Evolutionary conservation across 2,113 vertebrate genomes (phyloP).

Genomic region (Python bivittatus): DNA sequence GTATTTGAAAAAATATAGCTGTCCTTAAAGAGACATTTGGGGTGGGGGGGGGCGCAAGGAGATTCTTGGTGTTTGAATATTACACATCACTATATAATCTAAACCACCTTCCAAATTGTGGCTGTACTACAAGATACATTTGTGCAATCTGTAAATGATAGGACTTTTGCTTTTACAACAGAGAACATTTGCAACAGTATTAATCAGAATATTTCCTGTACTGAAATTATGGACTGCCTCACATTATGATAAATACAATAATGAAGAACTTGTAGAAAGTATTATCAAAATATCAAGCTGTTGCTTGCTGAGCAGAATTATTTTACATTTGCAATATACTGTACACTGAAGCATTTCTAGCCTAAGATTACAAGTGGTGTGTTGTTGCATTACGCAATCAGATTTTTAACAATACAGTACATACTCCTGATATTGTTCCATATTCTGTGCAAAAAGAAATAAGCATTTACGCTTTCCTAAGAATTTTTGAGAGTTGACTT

Average conservation of each 20-base stretch:
- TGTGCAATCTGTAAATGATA: conserved; percentile 37
- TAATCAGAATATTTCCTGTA: conserved; percentile 40
- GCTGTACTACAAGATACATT: conserved; percentile 54
- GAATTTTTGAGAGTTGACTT: conserved; percentile 55
- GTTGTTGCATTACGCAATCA: conserved; percentile 39
- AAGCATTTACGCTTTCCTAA: conserved; percentile 61
- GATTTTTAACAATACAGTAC: conserved; percentile 29
- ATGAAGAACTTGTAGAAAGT: conserved; percentile 41
- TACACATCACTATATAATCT: conserved; percentile 53
- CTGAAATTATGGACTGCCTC: conserved; percentile 45
- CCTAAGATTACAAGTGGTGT: conserved; percentile 57
- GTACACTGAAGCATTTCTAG: conserved; percentile 61
- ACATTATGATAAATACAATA: conserved; percentile 40
- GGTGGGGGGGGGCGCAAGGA: conserved; percentile 45
- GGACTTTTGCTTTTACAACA: conserved; percentile 32
- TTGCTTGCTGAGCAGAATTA: conserved; percentile 48
- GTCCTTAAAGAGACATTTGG: conserved; percentile 56
- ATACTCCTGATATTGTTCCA: background rate
- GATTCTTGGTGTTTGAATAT: conserved; percentile 71
- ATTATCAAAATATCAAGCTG: conserved; percentile 39
- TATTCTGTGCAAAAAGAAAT: background rate
- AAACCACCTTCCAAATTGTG: conserved; percentile 44
- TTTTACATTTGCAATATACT: conserved; percentile 54
- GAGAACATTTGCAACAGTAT: background rate
- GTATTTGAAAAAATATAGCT: conserved; percentile 70